Evolutionary conservation across 2,113 vertebrate species (phyloP).

Genomic region (Nibea coibor): DNA sequence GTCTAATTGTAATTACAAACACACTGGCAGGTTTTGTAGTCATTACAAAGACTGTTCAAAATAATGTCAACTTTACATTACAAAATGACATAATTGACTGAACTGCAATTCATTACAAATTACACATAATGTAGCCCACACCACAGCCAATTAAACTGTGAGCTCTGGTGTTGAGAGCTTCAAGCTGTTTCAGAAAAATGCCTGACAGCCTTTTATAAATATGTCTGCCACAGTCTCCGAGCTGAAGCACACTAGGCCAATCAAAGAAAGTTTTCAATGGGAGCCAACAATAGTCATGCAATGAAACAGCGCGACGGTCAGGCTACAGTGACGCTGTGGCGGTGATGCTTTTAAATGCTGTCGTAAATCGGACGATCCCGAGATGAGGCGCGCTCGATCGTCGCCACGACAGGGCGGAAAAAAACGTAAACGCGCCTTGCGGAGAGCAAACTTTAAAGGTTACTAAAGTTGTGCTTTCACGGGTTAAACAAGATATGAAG

Average conservation of each 20-base stretch:
- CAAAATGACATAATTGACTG: too few relatives aligned
- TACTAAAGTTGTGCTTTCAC: neutral
- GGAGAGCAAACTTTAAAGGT: neutral
- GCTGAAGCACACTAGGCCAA: conserved; percentile 51
- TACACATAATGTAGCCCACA: neutral
- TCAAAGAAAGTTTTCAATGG: conserved; percentile 68
- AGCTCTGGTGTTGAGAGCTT: neutral
- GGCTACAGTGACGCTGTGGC: conserved; percentile 52
- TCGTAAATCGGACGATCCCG: neutral
- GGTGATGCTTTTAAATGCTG: conserved; percentile 37
- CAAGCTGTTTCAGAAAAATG: conserved; percentile 16
- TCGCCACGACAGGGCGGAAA: neutral
- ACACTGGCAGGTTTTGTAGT: too few relatives aligned
- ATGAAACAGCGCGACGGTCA: conserved; percentile 64
- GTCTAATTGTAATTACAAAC: too few relatives aligned
- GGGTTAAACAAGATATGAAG: fast-evolving
- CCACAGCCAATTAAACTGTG: neutral
- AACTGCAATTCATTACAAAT: too few relatives aligned
- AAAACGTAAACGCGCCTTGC: neutral
- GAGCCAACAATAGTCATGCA: conserved; percentile 47
- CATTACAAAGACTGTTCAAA: too few relatives aligned
- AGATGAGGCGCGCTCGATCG: too few relatives aligned
- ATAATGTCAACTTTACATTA: too few relatives aligned
- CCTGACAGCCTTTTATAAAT: conserved; percentile 20
- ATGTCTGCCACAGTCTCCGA: conserved; percentile 31